Percentiles rank a stretch among this genome's conserved stretches.
phyloP scores from a whole-genome alignment of 2,113 vertebrate species.

The Poecilia latipinna region DNA sequence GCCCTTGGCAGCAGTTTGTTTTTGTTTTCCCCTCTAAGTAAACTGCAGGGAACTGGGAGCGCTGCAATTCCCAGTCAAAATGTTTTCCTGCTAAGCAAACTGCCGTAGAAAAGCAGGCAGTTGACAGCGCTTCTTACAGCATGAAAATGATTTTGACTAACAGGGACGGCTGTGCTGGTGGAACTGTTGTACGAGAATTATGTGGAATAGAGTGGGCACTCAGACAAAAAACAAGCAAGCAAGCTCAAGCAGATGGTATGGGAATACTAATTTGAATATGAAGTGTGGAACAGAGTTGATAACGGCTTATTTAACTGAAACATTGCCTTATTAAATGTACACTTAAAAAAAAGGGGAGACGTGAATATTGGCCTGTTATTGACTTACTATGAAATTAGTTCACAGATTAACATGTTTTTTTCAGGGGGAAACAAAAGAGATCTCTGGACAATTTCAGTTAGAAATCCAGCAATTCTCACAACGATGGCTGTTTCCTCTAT shows the following conservation, averaged over 20 bases:
- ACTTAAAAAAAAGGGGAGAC: neutral
- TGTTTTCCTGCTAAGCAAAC: conserved; percentile 16
- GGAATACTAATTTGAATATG: conserved; percentile 29
- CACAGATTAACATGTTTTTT: neutral
- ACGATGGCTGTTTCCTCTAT: conserved; percentile 10
- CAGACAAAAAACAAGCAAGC: conserved; percentile 57
- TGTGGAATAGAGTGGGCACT: conserved; percentile 56
- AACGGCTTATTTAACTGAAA: neutral
- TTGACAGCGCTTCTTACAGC: conserved; percentile 38
- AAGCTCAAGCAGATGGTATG: conserved; percentile 32
- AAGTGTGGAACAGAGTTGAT: conserved; percentile 7
- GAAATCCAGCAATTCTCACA: conserved; percentile 17
- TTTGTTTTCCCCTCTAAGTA: conserved; percentile 45
- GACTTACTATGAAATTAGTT: neutral
- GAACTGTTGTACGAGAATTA: conserved; percentile 53
- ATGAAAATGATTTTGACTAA: conserved; percentile 39
- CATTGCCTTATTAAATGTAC: neutral
- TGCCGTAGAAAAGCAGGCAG: conserved; percentile 65
- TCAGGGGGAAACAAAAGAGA: no score
- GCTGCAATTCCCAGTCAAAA: conserved; percentile 19
- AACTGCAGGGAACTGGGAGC: conserved; percentile 42
- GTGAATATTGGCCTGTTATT: neutral
- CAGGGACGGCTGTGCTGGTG: conserved; percentile 47
- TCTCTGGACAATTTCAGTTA: neutral
- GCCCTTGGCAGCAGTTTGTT: conserved; percentile 50